Base-by-base conservation (phyloP, 2,797 vertebrate genomes). In the Sciurus carolinensis region DNA sequence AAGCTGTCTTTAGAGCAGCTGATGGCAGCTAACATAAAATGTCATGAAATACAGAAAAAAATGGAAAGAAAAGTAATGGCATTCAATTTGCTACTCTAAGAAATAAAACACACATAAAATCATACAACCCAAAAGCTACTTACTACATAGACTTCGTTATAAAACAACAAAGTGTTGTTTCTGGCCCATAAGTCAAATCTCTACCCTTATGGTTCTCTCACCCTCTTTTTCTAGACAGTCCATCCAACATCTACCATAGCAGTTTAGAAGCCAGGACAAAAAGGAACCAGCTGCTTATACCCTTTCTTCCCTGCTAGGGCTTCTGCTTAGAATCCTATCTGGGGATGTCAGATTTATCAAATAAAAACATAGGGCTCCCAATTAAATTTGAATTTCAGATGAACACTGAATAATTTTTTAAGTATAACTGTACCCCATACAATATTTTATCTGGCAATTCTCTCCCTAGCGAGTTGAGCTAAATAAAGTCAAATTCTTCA, bases 91-190 rank as follows among this genome's bases (percentile, higher is more conserved):
- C 83, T 89, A 91, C 44, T 90, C n/a, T 42, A 93, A 91, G 44
- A 90, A 93, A 96, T 50, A 90, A 96, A 95, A 77, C 69, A 89
- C 64, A 90, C 54, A 79, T 42, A 92, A 94, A 96, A 84, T 72
- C 75, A 94, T 28, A 42, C 57, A 36, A 83, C 75, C 59, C 54
- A 50, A 93, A 84, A 69, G 66, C 71, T 72, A 87, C 67, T 92
- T 90, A 92, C 57, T 91, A 64, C 79, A 57, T 20, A 69, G 47
- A 28, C 52, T 92, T 90, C 18, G 0, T 80, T 57, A 86, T 14
- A 39, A 90, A 90, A 77, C 44, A 90, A 88, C 73, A 87, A 36
- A 87, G 72, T 5, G 3, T 5, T 69, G 18, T 57, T 39, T 76
- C n/a, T 77, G 0, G 66, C 39, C 71, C 72, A 20, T 50, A 54